A percentile compares a stretch with the other conserved stretches of the same genome.
phyloP scores from a whole-genome alignment of 1,140 invertebrate genomes.

The Colletes latitarsis region DNA sequence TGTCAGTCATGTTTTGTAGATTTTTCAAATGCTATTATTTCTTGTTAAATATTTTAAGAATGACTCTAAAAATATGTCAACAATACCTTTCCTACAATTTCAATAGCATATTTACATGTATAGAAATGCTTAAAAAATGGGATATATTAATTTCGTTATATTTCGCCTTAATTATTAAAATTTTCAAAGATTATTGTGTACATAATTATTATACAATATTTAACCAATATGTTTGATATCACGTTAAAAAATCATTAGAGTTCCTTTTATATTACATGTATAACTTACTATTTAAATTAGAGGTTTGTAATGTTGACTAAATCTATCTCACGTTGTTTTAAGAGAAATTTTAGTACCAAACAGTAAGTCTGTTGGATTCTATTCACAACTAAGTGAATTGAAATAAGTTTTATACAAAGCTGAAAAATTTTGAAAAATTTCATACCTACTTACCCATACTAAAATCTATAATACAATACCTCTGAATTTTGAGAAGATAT shows the following conservation, averaged over 20 bases:
- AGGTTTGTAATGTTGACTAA: neutral
- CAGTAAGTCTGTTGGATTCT: neutral
- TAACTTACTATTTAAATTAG: slow-evolving; percentile 1
- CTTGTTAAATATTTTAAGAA: slow-evolving; percentile 15
- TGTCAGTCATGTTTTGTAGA: slow-evolving; percentile 27
- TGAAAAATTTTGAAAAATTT: neutral
- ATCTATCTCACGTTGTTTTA: slow-evolving; percentile 4
- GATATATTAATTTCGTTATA: slow-evolving; percentile 22
- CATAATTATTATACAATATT: slow-evolving; percentile 7
- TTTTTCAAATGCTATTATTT: slow-evolving; percentile 11
- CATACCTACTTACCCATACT: slow-evolving; percentile 4
- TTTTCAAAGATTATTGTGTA: slow-evolving; percentile 6
- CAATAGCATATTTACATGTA: slow-evolving; percentile 29
- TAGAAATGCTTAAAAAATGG: slow-evolving; percentile 33
- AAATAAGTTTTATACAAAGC: slow-evolving; percentile 1
- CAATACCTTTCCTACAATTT: slow-evolving; percentile 2
- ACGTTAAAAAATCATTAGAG: slow-evolving; percentile 12
- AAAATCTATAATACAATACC: slow-evolving; percentile 1
- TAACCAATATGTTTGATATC: neutral
- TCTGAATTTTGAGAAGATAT: neutral
- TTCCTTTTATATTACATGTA: neutral
- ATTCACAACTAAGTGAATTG: neutral
- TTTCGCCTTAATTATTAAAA: neutral
- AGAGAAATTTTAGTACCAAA: slow-evolving; percentile 11
- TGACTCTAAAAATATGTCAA: slow-evolving; percentile 38